Evolutionary conservation across 2,797 vertebrate species (phyloP).

Genomic region (Scolopax rusticola): DNA sequence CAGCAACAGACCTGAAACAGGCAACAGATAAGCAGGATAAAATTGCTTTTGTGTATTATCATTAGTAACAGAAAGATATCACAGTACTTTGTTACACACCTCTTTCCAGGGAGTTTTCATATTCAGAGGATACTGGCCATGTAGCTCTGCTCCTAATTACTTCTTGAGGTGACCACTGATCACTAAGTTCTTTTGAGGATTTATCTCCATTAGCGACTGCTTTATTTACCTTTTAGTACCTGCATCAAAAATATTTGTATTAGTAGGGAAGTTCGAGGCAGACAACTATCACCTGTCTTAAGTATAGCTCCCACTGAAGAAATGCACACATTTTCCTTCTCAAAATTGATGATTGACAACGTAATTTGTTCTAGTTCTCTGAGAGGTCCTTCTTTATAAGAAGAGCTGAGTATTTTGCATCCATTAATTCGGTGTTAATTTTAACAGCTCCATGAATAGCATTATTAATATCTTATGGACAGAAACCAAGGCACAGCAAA

Average conservation of each 20-base stretch:
- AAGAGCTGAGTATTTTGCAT: not conserved
- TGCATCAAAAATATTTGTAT: not conserved
- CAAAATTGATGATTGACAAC: not conserved
- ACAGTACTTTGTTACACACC: not conserved
- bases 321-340: not conserved
- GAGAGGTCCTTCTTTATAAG: not conserved
- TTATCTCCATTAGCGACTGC: not conserved
- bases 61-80: not conserved
- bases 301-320: not conserved
- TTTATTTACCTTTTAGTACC: not conserved
- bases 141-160: not conserved
- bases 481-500: not conserved
- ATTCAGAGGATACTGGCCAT: not conserved
- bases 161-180: not conserved
- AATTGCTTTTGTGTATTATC: not conserved
- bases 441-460: not conserved
- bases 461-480: not conserved
- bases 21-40: constrained; percentile 20
- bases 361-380: not conserved
- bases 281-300: not conserved
- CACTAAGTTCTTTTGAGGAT: not conserved
- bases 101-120: not conserved
- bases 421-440: not conserved
- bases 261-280: not conserved
- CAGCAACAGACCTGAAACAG: not conserved